Evolutionary conservation across 2,113 vertebrate species (phyloP), one percentile per base, ranked within the genome.

Genomic region (Sinocyclocheilus anshuiensis): DNA sequence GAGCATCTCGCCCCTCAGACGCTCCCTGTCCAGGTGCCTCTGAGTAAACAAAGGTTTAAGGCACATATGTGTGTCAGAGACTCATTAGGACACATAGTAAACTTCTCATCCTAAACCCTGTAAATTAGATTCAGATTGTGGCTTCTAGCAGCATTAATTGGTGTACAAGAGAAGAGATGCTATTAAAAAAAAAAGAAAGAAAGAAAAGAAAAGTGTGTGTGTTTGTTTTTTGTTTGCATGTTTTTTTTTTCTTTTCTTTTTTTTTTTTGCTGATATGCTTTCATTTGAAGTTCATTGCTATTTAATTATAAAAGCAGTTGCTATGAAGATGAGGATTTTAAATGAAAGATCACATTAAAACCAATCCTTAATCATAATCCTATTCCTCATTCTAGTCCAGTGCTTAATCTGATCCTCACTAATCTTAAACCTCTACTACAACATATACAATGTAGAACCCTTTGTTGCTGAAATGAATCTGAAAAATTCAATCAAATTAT

Each of bases 1-100:
- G 18, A 61, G 26, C 33, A 1, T 65, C 36, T 9, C 8, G 36
- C n/a, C 22, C 61, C 61, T 67, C 7, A 67, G 8, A 81, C n/a
- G 29, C 45, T 55, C 33, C 76, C 77, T 59, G 57, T 82, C 65
- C 76, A 63, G 48, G 69, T 81, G 77, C n/a, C 16, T 29, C 4
- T 12, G 55, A 55, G 85, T 53, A 71, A 71, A 82, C 16, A 82
- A 81, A 81, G 63, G 55, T 65, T 81, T 65, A 45, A 24, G 22
- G 2, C 39, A 15, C n/a, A 42, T 63, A n/a, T 61, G 57, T 67
- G 42, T 24, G 55, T 39, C 50, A 53, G 50, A 48, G 26, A 86
- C 50, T 59, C 20, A 69, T 29, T n/a, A 77, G 22, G 29, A 45
- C 33, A 61, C 79, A 45, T 15, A 42, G 36, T 18, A 18, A 20